Evolutionary conservation across 2,113 vertebrate species (phyloP).

Genomic region (Cyprinodon brontotheroides): DNA sequence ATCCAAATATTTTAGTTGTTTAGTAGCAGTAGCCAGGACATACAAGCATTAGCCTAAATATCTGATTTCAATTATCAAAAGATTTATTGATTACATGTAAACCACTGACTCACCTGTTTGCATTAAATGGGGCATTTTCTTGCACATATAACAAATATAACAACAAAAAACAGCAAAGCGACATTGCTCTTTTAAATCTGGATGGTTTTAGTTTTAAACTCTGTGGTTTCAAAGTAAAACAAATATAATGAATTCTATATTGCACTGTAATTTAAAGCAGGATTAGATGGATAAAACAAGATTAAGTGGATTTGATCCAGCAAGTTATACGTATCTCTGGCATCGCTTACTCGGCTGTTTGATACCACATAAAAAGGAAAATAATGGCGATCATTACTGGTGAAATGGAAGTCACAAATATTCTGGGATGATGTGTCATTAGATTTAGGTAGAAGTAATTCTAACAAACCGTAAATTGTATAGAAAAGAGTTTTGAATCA

Average conservation of each 20-base stretch:
- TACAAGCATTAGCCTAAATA: not conserved
- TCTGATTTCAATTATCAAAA: no score
- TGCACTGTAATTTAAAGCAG: constrained; percentile 9
- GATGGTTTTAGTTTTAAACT: constrained; percentile 42
- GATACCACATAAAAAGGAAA: constrained; percentile 22
- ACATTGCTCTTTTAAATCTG: constrained; percentile 39
- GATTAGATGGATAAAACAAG: constrained; percentile 48
- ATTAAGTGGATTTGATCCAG: constrained; percentile 21
- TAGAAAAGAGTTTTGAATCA: not conserved
- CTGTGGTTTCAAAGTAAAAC: constrained; percentile 53
- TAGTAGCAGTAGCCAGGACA: not conserved
- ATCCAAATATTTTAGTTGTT: not conserved
- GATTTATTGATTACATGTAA: not conserved
- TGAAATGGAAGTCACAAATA: constrained; percentile 28
- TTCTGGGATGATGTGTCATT: not conserved
- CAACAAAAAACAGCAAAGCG: not conserved
- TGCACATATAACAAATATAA: constrained; percentile 1
- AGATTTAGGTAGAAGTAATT: constrained; percentile 6
- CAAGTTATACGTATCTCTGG: constrained; percentile 24
- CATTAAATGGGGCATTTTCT: constrained; percentile 28
- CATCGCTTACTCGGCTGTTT: constrained; percentile 12
- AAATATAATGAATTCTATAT: constrained; percentile 36
- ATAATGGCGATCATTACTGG: constrained; percentile 6
- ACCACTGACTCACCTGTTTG: not conserved
- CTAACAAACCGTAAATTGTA: not conserved